Percentiles rank a stretch among this genome's conserved stretches.
phyloP scores from a whole-genome alignment of 2,797 vertebrate species.

The Diplodus puntazzo region DNA sequence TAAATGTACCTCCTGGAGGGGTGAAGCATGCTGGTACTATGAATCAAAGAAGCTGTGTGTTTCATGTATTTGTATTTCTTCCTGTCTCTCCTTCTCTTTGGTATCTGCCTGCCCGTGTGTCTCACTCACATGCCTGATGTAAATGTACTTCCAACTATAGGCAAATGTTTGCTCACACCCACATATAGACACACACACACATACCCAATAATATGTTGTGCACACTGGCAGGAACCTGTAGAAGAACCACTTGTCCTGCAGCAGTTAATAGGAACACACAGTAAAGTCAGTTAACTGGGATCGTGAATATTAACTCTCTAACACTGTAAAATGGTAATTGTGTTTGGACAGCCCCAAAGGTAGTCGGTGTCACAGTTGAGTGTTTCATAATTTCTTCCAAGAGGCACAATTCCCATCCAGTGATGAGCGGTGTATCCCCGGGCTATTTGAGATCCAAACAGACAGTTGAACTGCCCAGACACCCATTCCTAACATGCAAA shows the following conservation, averaged over 20 bases:
- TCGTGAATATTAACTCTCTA: constrained; percentile 60
- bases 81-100: not conserved
- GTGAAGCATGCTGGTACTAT: constrained; percentile 22
- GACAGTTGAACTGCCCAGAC: constrained; percentile 72
- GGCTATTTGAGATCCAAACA: constrained; percentile 78
- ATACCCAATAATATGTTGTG: constrained; percentile 15
- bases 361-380: constrained; percentile 48
- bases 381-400: constrained; percentile 53
- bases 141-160: not conserved
- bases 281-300: constrained; percentile 38
- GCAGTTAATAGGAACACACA: constrained; percentile 45
- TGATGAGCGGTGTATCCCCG: constrained; percentile 58
- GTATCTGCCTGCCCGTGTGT: not conserved
- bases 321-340: constrained; percentile 53
- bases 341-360: constrained; percentile 66
- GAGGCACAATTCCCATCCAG: constrained; percentile 45
- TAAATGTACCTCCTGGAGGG: constrained; percentile 22
- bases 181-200: constrained; percentile 13
- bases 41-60: not conserved
- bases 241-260: constrained; percentile 20
- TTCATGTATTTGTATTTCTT: not conserved
- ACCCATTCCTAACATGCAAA: constrained; percentile 74
- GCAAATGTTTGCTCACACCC: constrained; percentile 23
- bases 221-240: constrained; percentile 27
- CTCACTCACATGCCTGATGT: constrained; percentile 1